These are phyloP conservation scores for Pseudochirops corinnae DNA, from an alignment of 2,797 vertebrate genomes.

Conservation along the genomic window DNA sequence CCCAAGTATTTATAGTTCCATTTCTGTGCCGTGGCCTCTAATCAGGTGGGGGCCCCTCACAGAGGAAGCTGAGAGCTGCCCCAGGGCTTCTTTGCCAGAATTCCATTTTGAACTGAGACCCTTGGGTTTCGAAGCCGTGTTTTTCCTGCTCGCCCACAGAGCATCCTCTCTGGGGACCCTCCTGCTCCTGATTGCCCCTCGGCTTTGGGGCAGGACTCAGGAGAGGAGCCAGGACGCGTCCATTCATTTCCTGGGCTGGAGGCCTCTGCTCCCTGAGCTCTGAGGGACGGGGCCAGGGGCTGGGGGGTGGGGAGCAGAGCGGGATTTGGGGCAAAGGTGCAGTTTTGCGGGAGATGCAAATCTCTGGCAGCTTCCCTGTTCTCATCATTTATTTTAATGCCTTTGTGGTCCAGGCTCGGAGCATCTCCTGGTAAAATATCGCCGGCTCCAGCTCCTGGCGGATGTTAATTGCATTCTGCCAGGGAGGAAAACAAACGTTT, in stretches of 20 bases:
- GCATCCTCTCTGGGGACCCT: too few relatives aligned
- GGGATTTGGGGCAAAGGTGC: neutral
- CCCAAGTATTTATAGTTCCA: too few relatives aligned
- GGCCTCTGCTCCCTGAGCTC: neutral
- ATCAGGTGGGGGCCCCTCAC: too few relatives aligned
- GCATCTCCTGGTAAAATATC: neutral
- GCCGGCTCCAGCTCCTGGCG: neutral
- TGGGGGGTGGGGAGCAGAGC: neutral
- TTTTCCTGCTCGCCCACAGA: neutral
- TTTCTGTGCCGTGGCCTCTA: neutral
- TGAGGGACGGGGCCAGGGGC: neutral
- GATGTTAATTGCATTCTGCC: constrained; percentile 28
- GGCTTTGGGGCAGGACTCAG: neutral
- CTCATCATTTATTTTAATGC: constrained; percentile 67
- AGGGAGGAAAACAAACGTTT: neutral
- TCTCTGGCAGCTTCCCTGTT: constrained; percentile 3
- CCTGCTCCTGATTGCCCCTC: neutral
- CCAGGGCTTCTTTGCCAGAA: too few relatives aligned
- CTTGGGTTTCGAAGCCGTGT: neutral
- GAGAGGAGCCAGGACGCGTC: neutral
- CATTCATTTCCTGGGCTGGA: neutral
- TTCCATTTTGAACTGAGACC: neutral
- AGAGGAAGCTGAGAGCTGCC: too few relatives aligned
- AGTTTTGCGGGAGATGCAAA: neutral
- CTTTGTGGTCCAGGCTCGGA: constrained; percentile 46